phyloP scores from a whole-genome alignment of 2,888 invertebrate genomes.

The Blastobasis adustella region DNA sequence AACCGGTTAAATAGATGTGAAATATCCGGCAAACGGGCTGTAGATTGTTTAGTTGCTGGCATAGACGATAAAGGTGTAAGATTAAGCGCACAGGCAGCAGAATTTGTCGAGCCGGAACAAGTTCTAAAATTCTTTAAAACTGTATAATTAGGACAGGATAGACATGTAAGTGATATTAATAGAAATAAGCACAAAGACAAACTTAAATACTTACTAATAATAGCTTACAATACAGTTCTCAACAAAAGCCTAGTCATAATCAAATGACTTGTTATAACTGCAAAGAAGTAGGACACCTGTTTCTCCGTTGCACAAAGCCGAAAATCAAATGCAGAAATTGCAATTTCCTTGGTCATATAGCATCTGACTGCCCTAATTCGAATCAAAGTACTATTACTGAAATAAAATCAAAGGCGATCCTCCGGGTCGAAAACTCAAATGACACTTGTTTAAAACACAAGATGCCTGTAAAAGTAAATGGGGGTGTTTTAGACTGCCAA shows the following conservation, averaged over 20 bases:
- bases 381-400: no score
- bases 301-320: no score
- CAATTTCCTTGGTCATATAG: no score
- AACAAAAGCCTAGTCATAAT: background rate
- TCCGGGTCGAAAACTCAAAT: no score
- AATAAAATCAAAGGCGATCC: no score
- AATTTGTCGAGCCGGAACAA: background rate
- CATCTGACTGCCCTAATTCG: no score
- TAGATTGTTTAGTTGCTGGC: background rate
- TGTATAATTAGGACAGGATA: background rate
- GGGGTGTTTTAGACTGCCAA: no score
- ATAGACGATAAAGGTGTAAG: background rate
- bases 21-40: constrained; percentile 1
- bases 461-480: no score
- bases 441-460: no score
- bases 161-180: background rate
- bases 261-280: background rate
- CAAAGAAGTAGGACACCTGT: background rate
- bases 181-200: no score
- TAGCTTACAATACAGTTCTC: background rate
- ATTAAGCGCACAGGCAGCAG: background rate
- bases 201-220: background rate
- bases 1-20: constrained; percentile 1
- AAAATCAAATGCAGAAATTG: no score
- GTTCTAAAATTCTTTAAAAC: background rate